Evolutionary conservation across 2,888 invertebrate genomes (phyloP).

Genomic region (Adelognathus sp.): DNA sequence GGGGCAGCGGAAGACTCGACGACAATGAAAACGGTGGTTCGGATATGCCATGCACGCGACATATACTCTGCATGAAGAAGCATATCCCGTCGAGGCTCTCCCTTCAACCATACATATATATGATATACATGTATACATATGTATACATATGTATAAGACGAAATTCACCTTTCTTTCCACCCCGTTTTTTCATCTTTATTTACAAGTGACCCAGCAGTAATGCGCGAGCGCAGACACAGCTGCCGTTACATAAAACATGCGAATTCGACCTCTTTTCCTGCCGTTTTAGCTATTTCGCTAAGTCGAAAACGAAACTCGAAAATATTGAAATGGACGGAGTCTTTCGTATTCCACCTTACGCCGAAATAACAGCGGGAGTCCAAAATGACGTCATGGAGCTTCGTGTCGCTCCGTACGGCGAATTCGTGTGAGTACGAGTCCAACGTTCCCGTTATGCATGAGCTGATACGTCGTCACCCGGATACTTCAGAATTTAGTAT

Average conservation of each 20-base stretch:
- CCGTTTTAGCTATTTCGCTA: background rate
- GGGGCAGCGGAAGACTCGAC: constrained; percentile 12
- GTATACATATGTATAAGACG: background rate
- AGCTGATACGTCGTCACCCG: too few relatives aligned
- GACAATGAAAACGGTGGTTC: constrained; percentile 48
- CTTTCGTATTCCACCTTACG: background rate
- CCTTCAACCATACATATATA: too few relatives aligned
- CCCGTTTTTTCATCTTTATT: background rate
- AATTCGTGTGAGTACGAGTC: too few relatives aligned
- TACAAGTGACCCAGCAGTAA: background rate
- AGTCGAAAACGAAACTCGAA: background rate
- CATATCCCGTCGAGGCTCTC: background rate
- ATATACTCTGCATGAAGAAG: constrained; percentile 7
- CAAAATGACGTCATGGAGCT: background rate
- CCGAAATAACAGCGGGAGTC: background rate
- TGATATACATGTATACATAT: background rate
- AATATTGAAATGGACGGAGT: background rate
- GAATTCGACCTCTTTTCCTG: background rate
- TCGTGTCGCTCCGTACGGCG: too few relatives aligned
- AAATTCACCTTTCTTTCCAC: background rate
- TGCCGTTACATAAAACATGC: background rate
- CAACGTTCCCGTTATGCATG: too few relatives aligned
- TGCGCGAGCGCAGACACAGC: background rate
- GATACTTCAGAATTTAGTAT: too few relatives aligned
- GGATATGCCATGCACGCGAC: constrained; percentile 58